Conservation (phyloP, 2,113 vertebrate species). For the Hystrix cristata region DNA sequence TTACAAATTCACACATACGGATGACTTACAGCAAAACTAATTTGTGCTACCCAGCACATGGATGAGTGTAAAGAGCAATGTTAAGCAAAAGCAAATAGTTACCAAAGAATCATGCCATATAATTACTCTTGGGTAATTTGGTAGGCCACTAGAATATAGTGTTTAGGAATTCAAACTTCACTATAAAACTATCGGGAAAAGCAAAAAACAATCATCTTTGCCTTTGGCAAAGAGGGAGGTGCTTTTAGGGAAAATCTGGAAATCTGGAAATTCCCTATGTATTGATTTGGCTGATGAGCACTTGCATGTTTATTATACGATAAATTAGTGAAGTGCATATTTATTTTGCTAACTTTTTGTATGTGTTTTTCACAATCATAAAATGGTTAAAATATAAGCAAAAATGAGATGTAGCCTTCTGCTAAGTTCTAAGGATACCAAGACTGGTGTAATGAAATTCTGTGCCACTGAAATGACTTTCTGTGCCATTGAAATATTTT, state of each 20-base stretch:
- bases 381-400: background rate
- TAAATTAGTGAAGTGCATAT: background rate
- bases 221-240: background rate
- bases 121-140: background rate
- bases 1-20: background rate
- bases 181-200: background rate
- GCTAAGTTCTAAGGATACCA: background rate
- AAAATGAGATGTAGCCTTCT: background rate
- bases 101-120: background rate
- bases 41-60: fast-evolving
- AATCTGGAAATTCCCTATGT: background rate
- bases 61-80: background rate
- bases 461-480: background rate
- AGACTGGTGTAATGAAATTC: background rate
- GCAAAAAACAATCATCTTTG: background rate
- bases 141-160: background rate
- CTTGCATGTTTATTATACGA: background rate
- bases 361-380: background rate
- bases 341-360: background rate
- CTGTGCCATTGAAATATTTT: slow-evolving; percentile 9
- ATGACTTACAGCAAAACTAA: background rate
- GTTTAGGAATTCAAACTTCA: background rate
- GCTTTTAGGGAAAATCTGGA: background rate
- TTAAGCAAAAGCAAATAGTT: background rate
- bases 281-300: background rate